phyloP scores from a whole-genome alignment of 2,113 vertebrate species.

The Progne subis region DNA sequence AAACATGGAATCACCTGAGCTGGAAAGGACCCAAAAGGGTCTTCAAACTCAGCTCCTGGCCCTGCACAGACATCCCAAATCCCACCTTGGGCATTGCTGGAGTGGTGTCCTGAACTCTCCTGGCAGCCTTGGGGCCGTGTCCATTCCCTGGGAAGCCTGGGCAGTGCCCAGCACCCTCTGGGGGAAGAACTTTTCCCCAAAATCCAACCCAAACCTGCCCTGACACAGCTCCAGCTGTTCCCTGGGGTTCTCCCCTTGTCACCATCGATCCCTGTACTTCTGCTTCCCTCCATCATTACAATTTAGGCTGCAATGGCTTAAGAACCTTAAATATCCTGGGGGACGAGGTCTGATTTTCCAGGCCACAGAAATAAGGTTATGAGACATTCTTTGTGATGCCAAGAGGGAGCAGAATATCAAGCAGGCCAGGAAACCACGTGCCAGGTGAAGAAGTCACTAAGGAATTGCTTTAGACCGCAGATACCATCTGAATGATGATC shows the following conservation, averaged over 20 bases:
- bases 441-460: neutral
- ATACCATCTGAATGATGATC: neutral
- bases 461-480: neutral
- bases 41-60: fast-evolving
- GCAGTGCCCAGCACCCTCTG: neutral
- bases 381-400: neutral
- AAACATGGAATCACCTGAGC: neutral
- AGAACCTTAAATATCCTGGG: neutral
- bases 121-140: neutral
- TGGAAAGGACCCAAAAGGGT: neutral
- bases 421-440: neutral
- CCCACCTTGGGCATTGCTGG: neutral
- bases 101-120: fast-evolving
- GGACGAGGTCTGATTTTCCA: neutral
- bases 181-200: neutral
- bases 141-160: neutral
- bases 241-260: neutral
- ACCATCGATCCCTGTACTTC: neutral
- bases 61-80: neutral
- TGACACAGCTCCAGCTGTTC: fast-evolving
- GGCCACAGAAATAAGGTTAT: neutral
- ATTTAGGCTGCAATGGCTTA: fast-evolving
- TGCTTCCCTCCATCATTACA: neutral
- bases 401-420: neutral
- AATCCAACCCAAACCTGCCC: fast-evolving